These are phyloP conservation scores for Coenonympha glycerion DNA, from an alignment of 2,888 invertebrate genomes.

Conservation along the genomic window DNA sequence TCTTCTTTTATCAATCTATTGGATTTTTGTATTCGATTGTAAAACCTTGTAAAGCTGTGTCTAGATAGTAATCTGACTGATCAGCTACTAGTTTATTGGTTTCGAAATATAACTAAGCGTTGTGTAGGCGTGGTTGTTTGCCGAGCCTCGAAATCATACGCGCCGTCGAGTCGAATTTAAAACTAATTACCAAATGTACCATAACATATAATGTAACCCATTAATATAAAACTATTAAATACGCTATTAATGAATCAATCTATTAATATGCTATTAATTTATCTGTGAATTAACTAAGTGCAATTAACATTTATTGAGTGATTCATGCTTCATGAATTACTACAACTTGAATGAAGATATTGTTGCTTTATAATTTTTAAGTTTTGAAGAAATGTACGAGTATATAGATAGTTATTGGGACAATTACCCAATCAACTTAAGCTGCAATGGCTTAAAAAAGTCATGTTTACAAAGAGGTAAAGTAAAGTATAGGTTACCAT, in stretches of 20 bases:
- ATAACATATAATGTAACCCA: not conserved
- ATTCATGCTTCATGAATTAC: too few species aligned
- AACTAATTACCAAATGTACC: not conserved
- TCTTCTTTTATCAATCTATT: conserved; percentile 12
- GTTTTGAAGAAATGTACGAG: too few species aligned
- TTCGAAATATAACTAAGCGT: conserved; percentile 12
- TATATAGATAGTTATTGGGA: too few species aligned
- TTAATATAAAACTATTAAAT: not conserved
- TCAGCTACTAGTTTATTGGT: conserved; percentile 19
- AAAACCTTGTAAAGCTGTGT: conserved; percentile 2
- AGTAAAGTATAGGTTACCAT: not conserved
- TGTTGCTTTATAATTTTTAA: too few species aligned
- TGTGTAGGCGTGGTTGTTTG: conserved; percentile 19
- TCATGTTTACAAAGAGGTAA: too few species aligned
- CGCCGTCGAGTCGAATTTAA: conserved; percentile 1
- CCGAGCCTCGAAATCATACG: conserved; percentile 9
- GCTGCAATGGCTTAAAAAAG: too few species aligned
- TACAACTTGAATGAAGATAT: too few species aligned
- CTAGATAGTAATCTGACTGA: conserved; percentile 11
- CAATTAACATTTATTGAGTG: too few species aligned
- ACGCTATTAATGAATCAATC: too few species aligned
- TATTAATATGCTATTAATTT: too few species aligned
- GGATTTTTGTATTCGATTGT: conserved; percentile 9
- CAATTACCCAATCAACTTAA: too few species aligned
- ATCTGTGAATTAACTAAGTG: too few species aligned